These are phyloP conservation scores for Scaptomyza pallida DNA, from an alignment of 1,140 invertebrate species.

Conservation along the genomic window DNA sequence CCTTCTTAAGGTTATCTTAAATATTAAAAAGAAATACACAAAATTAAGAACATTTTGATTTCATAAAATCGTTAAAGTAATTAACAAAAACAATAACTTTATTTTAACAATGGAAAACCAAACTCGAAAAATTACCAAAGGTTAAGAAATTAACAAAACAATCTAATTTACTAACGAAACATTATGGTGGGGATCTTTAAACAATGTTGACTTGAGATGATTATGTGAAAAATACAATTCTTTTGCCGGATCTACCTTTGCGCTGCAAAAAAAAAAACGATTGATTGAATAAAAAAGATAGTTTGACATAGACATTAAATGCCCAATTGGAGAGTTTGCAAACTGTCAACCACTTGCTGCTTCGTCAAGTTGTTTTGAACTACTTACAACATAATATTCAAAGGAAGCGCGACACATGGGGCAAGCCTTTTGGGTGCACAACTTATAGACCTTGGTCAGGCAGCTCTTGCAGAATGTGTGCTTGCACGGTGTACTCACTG, in stretches of 20 bases:
- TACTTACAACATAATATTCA: conserved; percentile 61
- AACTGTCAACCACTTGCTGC: background rate
- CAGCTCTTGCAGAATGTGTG: conserved; percentile 57
- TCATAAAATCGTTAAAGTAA: too few species aligned
- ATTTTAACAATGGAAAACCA: background rate
- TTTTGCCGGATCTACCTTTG: background rate
- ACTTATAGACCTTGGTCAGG: conserved; percentile 38
- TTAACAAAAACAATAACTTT: background rate
- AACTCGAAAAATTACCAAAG: background rate
- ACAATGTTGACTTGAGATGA: background rate
- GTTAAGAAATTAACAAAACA: background rate
- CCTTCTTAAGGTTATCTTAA: too few species aligned
- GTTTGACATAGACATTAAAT: background rate
- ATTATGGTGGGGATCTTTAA: background rate
- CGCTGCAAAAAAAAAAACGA: conserved; percentile 2
- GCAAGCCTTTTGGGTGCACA: conserved; percentile 38
- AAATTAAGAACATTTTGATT: background rate
- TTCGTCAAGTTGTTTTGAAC: background rate
- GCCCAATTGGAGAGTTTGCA: background rate
- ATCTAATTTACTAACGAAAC: conserved; percentile 22
- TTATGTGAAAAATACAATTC: conserved; percentile 35
- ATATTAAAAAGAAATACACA: background rate
- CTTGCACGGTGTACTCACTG: conserved; percentile 43
- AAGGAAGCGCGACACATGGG: conserved; percentile 55
- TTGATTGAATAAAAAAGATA: background rate